Evolutionary conservation across 2,888 invertebrate genomes (phyloP), one percentile per base, ranked within the genome.

Genomic region (Synanthedon andrenaeformis): DNA sequence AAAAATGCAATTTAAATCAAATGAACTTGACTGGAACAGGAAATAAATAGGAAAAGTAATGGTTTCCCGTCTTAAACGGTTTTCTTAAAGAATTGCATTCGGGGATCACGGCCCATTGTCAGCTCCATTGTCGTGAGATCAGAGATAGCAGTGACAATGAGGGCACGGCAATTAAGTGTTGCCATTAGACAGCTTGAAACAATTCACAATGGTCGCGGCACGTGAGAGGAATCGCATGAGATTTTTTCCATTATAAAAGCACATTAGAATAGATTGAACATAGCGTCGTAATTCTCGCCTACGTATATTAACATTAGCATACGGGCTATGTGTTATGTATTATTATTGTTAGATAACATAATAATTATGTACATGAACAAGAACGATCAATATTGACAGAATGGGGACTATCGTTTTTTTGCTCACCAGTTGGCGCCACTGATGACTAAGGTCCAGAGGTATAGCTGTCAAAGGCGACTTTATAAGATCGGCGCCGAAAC

Each of bases 151-250:
- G 69, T 69, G 74, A 78, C 79, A 79, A 82, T 79, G 77, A 76
- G 77, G 70, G 67, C 74, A 67, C 66, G 67, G 75, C 81, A 79
- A 82, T 84, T 82, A 81, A 79, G 75, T 69, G 74, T 68, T 67
- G 67, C 72, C 68, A 76, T 76, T 74, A 73, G 70, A 69, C 67
- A 64, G 66, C 35, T 66, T 62, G 60, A 58, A 79, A 83, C 82
- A 83, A 83, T 81, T 63, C 76, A 83, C 84, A 84, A 83, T 79
- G 66, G 58, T 54, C 28, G 51, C 28, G 54, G 77, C 77, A 79
- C 79, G 81, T 81, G 82, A 80, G 82, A 82, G 76, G 75, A 74
- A 77, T 77, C 70, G 75, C 80, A 77, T 76, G 82, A 70, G 79
- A 76, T 73, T 66, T 72, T 80, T 78, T 77, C 35, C 76, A 58